Base-by-base conservation (phyloP, 2,888 invertebrate genomes). In the Ectobius pallidus region DNA sequence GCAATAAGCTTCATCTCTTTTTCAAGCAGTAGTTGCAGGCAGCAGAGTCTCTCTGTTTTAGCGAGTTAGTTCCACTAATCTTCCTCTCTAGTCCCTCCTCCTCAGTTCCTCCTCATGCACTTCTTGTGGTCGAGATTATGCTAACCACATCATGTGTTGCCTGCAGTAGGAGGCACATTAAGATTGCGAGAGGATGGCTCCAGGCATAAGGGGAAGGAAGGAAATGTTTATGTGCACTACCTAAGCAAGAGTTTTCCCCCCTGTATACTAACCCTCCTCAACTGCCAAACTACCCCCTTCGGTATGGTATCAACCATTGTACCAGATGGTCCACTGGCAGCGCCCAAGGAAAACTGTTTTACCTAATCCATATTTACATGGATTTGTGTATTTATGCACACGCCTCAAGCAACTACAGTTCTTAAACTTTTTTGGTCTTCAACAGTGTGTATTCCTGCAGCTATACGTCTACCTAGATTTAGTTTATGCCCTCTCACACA, bases 351-450 rank as follows among this genome's bases (percentile, higher is more conserved):
- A 63, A 75, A 71, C 75, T 73, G 71, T 71, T 75, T 71, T 75
- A 71, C 73, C 75, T 75, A 75, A 75, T 75, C 73, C 73, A 75
- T 73, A 75, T 75, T 73, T 74, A 74, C 72, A 72, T 74, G 71
- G 65, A 58, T 39, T 62, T 71, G 32, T 39, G 69, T n/a, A 0
- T 30, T 25, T 22, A 20, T 34, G n/a, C 49, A 22, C 55, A 30
- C 32, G 11, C 11, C n/a, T 61, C n/a, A n/a, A n/a, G n/a, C n/a
- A n/a, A n/a, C n/a, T n/a, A n/a, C n/a, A n/a, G n/a, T n/a, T n/a
- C n/a, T n/a, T n/a, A n/a, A n/a, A n/a, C n/a, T n/a, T n/a, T n/a
- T n/a, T n/a, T n/a, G n/a, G n/a, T n/a, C n/a, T n/a, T n/a, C n/a
- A n/a, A n/a, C n/a, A n/a, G n/a, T n/a, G n/a, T n/a, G n/a, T n/a